A percentile compares a stretch with the other conserved stretches of the same genome.
These are phyloP conservation scores for Heteromurus nitidus DNA, from an alignment of 2,888 invertebrate species.

Conservation along the genomic window DNA sequence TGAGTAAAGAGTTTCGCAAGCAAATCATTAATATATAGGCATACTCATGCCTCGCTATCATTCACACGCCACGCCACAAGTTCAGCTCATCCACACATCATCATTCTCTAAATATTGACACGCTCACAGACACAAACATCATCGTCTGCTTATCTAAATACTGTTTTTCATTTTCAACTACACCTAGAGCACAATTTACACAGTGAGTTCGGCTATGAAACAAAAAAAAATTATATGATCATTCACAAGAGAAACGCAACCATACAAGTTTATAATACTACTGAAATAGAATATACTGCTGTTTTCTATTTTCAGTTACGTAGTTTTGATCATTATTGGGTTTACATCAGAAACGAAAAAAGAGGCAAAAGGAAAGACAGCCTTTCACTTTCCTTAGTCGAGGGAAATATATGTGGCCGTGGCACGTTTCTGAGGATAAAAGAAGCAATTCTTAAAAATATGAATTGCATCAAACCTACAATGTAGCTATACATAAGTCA, in stretches of 20 bases:
- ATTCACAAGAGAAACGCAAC: no score
- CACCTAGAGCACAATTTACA: background rate
- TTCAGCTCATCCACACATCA: no score
- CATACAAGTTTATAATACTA: background rate
- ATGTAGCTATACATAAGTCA: conserved; percentile 38
- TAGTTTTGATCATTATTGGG: no score
- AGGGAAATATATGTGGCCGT: background rate
- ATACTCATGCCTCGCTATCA: no score
- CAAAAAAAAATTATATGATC: conserved; percentile 10
- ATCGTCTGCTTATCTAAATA: background rate
- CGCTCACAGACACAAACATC: background rate
- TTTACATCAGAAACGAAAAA: no score
- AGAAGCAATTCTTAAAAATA: conserved; percentile 17
- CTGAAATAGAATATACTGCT: no score
- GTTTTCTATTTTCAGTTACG: no score
- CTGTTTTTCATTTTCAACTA: background rate
- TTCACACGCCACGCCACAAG: no score
- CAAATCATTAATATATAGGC: no score
- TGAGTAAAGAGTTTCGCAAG: no score
- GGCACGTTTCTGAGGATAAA: background rate
- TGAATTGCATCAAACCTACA: conserved; percentile 11
- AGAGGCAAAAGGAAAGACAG: no score
- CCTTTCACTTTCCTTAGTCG: background rate
- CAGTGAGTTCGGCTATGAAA: conserved; percentile 1
- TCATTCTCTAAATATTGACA: background rate